Evolutionary conservation across 2,113 vertebrate genomes (phyloP), one percentile per base, ranked within the genome.

Genomic region (Cathartes aura): DNA sequence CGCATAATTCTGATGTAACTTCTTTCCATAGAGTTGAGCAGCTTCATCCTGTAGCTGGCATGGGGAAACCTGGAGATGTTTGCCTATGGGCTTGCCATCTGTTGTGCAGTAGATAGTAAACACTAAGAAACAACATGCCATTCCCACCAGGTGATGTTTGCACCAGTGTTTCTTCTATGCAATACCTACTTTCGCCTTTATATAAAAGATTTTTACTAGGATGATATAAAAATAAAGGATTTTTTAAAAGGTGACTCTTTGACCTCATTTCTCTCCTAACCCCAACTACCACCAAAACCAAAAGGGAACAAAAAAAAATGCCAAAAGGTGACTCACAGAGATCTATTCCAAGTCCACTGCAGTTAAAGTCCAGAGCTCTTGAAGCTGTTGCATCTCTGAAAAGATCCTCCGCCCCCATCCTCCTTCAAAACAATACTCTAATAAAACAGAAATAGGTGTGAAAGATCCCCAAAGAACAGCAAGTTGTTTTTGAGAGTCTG

Each of bases 181-280:
- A 99, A 97, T 97, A 98, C 96, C 97, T 98, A 98, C 97, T 98
- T 98, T 98, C 98, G 95, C 96, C 98, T 98, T 99, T 98, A 98
- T 98, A 98, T 94, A 98, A 98, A 98, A 98, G 93, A 98, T 98
- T 99, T 98, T 98, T 98, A 98, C 98, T 97, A 98, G 98, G 97
- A 97, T 98, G 90, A 98, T 97, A 98, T 90, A 97, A 96, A 98
- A 99, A 99, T 99, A 98, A 98, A 98, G 94, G 93, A 94, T 98
- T 96, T 98, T 97, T 97, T 96, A 70, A 89, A 97, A 97, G 83
- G 95, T 96, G 94, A 45, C 60, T 96, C 78, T 91, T 87, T 85
- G 78, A 95, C 75, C 55, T 97, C 38, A 56, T 96, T 97, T 95
- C 45, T 94, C 59, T 87, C 22, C 22, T 70, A 52, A 90, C 12